Percentiles rank a stretch among this genome's conserved stretches.
Evolutionary conservation across 2,888 invertebrate species (phyloP).

Genomic region (Serrognathus titanus): DNA sequence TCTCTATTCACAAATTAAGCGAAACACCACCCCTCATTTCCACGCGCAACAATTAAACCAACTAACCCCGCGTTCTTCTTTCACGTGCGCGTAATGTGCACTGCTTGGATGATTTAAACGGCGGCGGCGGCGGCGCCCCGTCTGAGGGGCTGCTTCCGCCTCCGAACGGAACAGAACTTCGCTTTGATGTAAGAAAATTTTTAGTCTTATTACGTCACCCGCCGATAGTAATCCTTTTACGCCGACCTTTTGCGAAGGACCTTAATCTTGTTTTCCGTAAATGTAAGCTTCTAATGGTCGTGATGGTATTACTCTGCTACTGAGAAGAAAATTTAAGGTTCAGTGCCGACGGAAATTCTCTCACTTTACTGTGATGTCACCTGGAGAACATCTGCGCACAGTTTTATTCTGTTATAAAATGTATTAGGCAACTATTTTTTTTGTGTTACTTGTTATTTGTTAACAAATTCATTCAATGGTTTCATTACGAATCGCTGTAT

Average conservation of each 20-base stretch:
- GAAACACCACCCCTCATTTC: not conserved
- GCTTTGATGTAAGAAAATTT: conserved; percentile 1
- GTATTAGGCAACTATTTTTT: too few relatives aligned
- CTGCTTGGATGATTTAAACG: not conserved
- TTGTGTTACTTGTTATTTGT: too few relatives aligned
- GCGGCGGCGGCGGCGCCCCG: not conserved
- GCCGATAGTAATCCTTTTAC: not conserved
- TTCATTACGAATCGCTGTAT: too few relatives aligned
- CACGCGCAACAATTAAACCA: not conserved
- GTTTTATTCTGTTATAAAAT: too few relatives aligned
- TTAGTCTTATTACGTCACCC: not conserved
- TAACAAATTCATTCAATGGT: too few relatives aligned
- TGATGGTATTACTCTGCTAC: not conserved
- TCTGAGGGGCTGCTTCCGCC: not conserved
- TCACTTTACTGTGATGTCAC: too few relatives aligned
- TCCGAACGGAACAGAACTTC: not conserved
- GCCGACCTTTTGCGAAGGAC: not conserved
- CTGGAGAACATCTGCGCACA: too few relatives aligned
- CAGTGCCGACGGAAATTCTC: too few relatives aligned
- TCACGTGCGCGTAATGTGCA: not conserved
- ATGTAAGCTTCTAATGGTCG: conserved; percentile 1
- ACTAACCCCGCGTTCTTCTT: not conserved
- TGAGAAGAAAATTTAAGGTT: too few relatives aligned
- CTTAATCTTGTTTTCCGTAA: not conserved
- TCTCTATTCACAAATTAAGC: not conserved